phyloP scores from a whole-genome alignment of 2,113 vertebrate genomes.

The Gasterosteus nipponicus region DNA sequence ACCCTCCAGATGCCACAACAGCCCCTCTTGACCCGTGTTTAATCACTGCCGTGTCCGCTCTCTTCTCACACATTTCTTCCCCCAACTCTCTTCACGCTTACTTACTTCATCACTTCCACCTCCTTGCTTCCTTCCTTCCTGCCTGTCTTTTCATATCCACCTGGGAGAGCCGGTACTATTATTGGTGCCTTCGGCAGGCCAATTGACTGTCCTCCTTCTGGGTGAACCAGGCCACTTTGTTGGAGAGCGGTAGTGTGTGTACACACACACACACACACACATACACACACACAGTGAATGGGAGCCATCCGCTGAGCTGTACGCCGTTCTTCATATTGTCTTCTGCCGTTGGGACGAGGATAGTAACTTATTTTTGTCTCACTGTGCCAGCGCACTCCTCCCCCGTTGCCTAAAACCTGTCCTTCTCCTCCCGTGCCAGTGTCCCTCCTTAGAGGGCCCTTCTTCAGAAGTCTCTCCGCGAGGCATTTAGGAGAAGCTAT shows the following conservation, averaged over 20 bases:
- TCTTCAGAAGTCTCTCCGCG: background rate
- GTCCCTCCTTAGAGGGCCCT: background rate
- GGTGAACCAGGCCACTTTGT: conserved; percentile 31
- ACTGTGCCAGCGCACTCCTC: background rate
- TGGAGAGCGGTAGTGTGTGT: conserved; percentile 12
- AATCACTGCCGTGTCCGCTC: conserved; percentile 2
- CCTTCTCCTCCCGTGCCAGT: conserved; percentile 18
- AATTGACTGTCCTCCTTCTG: conserved; percentile 2
- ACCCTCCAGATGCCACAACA: conserved; percentile 33
- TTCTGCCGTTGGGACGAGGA: conserved; percentile 32
- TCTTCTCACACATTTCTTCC: background rate
- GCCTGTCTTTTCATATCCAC: background rate
- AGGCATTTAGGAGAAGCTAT: background rate
- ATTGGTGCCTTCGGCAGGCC: background rate
- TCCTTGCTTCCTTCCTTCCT: background rate
- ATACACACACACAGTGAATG: conserved; percentile 47
- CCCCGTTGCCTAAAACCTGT: conserved; percentile 16
- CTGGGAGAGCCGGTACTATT: background rate
- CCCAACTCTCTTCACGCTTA: background rate
- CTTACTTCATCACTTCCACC: background rate
- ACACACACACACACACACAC: no score
- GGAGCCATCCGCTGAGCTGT: conserved; percentile 42
- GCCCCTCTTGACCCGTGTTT: conserved; percentile 35
- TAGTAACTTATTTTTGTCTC: conserved; percentile 54
- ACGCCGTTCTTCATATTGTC: conserved; percentile 44